Evolutionary conservation across 2,888 invertebrate species (phyloP).

Genomic region (Athalia cordata): DNA sequence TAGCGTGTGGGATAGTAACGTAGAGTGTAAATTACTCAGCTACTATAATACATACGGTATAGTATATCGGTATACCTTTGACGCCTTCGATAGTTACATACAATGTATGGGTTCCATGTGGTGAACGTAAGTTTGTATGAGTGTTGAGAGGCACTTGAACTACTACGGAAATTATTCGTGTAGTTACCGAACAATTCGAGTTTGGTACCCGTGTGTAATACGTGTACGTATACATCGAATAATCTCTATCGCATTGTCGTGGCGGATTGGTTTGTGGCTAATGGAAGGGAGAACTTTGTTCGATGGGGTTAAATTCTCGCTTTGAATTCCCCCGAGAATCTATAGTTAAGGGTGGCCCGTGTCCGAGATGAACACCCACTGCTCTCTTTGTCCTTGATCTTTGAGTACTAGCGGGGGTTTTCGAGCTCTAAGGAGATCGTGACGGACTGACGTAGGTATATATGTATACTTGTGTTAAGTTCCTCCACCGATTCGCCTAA

Average conservation of each 20-base stretch:
- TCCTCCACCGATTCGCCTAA: slow-evolving; percentile 30
- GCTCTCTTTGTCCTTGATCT: slow-evolving; percentile 29
- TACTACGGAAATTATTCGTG: not conserved
- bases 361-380: not conserved
- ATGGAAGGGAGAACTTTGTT: slow-evolving; percentile 24
- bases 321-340: slow-evolving; percentile 3
- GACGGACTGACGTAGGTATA: slow-evolving; percentile 20
- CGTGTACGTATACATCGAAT: no score
- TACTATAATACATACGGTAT: slow-evolving; percentile 5
- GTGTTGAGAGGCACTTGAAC: not conserved
- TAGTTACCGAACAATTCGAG: not conserved
- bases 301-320: not conserved
- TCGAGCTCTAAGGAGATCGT: not conserved
- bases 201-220: not conserved
- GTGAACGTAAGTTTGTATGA: slow-evolving; percentile 7
- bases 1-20: not conserved
- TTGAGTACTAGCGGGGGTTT: not conserved
- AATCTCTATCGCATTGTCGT: no score
- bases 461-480: slow-evolving; percentile 12
- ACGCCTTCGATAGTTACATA: not conserved
- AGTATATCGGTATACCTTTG: not conserved
- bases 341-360: not conserved
- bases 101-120: slow-evolving; percentile 1
- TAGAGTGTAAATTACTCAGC: not conserved
- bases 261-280: not conserved